Evolutionary conservation across 2,113 vertebrate genomes (phyloP), one percentile per base, ranked within the genome.

Genomic region (Anser brachyrhynchus): DNA sequence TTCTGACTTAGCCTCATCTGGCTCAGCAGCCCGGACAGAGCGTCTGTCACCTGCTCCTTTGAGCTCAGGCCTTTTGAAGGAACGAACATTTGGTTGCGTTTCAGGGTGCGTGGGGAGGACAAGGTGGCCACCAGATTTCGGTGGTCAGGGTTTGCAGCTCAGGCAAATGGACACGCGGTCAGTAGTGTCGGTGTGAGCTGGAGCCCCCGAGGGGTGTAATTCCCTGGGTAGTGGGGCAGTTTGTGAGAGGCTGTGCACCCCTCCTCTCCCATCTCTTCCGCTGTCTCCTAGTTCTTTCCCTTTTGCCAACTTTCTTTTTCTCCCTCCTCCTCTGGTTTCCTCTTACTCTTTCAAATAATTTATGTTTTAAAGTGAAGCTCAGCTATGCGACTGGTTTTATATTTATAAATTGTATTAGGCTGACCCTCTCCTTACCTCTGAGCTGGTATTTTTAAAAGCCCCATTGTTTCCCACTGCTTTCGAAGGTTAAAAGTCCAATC

Each of bases 401-500:
- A 86, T 91, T 94, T 84, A 84, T 91, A 82, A 95, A 94, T 86
- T 67, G 79, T 69, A 29, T 81, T 92, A 93, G 94, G 96, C 93
- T 96, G 95, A 97, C 95, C 96, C 93, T 90, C 43, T 96, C 72
- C 90, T 96, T 96, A 93, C 95, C 96, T 90, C 94, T 81, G 93
- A 95, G 95, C 87, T 96, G 92, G 92, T 97, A 96, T 96, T 96
- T 97, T 97, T 96, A 96, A 96, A 94, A 96, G 94, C 85, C 76
- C 46, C 2, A 13, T 93, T 96, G 91, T 93, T 95, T 94, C 88
- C 88, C 69, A 5, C 94, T 95, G 90, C 78, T 93, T 94, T 80
- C 94, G 79, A 86, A 95, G 96, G 94, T 96, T 96, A 95, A 97
- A 97, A 96, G 96, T 97, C 95, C 95, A 96, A 94, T 74, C 95